A percentile compares a stretch with the other conserved stretches of the same genome.
Conservation (phyloP, 1,140 invertebrate species). For the Musca vetustissima region DNA sequence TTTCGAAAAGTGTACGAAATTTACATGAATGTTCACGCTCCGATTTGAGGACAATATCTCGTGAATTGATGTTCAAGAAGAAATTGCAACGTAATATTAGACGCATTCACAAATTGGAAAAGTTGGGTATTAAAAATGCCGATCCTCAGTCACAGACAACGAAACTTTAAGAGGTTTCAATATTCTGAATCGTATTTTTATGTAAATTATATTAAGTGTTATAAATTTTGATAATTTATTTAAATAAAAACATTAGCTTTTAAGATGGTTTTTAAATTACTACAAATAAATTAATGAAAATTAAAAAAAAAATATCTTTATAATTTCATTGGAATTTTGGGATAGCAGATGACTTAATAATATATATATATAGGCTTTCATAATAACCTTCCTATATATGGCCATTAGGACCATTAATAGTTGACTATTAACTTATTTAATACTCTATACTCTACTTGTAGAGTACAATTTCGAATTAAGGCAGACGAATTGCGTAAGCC, state of each 20-base stretch:
- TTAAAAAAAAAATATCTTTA: no score
- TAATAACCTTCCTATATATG: no score
- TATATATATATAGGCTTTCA: no score
- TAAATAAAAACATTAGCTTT: constrained; percentile 14
- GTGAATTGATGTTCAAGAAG: constrained; percentile 44
- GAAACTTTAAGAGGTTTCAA: not conserved
- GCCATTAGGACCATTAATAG: no score
- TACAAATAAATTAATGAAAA: no score
- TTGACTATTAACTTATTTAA: no score
- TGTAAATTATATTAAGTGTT: not conserved
- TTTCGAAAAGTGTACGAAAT: constrained; percentile 40
- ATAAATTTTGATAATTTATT: constrained; percentile 1
- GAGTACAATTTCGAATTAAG: no score
- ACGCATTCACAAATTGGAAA: constrained; percentile 38
- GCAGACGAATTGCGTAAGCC: no score
- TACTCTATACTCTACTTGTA: no score
- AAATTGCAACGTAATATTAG: constrained; percentile 41
- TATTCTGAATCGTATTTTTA: not conserved
- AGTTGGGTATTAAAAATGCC: constrained; percentile 37
- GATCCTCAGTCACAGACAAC: not conserved
- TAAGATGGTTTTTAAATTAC: not conserved
- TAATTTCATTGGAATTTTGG: no score
- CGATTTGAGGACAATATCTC: constrained; percentile 42
- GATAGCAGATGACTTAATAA: no score
- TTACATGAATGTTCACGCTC: constrained; percentile 38